phyloP scores from a whole-genome alignment of 2,888 invertebrate genomes.

The Acrobasis suavella region DNA sequence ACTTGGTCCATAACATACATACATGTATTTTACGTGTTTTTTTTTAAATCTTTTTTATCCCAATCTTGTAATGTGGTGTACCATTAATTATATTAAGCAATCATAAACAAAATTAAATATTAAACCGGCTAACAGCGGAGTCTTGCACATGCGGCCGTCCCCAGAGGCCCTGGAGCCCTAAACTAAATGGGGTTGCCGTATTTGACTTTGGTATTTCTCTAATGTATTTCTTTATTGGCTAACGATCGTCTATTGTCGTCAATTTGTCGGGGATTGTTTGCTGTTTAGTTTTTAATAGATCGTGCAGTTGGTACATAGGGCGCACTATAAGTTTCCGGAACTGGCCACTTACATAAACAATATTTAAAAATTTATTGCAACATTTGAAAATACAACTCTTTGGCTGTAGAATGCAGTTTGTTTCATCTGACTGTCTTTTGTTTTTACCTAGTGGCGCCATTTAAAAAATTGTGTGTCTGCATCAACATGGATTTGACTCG shows the following conservation, averaged over 20 bases:
- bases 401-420: too few species aligned
- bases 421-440: too few species aligned
- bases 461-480: too few species aligned
- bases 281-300: constrained; percentile 13
- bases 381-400: too few species aligned
- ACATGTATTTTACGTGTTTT: too few species aligned
- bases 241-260: constrained; percentile 19
- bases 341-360: too few species aligned
- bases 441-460: too few species aligned
- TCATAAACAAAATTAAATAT: constrained; percentile 23
- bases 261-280: constrained; percentile 20
- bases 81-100: constrained; percentile 17
- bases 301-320: constrained; percentile 14
- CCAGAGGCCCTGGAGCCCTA: constrained; percentile 16
- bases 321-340: too few species aligned
- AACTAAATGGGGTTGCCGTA: constrained; percentile 23
- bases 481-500: too few species aligned
- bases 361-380: too few species aligned
- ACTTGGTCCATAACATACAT: too few species aligned
- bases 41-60: background rate
- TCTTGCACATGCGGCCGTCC: constrained; percentile 25
- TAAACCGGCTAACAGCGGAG: constrained; percentile 7
- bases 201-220: constrained; percentile 30
- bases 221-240: constrained; percentile 19
- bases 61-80: constrained; percentile 3